Percentiles rank a stretch among this genome's conserved stretches.
Conservation (phyloP, 2,888 invertebrate species). For the Macrostomum cliftonense region DNA sequence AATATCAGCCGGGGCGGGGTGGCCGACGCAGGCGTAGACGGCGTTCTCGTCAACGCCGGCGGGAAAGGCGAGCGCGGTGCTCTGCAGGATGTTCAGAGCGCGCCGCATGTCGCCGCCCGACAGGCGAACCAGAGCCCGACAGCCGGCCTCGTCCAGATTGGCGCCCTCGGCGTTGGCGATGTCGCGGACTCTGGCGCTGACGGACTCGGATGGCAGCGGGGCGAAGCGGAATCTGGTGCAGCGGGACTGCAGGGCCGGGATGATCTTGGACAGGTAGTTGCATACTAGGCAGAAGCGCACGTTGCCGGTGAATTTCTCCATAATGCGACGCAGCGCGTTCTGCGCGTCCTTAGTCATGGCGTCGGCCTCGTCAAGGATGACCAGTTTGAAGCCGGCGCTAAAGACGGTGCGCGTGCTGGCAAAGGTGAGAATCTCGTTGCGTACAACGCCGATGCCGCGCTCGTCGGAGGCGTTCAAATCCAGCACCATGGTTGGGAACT, state of each 20-base stretch:
- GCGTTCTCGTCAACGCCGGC: conserved; percentile 67
- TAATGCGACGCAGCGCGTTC: conserved; percentile 83
- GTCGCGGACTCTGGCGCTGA: conserved; percentile 65
- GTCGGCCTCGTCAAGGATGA: conserved; percentile 94
- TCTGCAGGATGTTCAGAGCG: conserved; percentile 78
- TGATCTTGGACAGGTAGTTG: conserved; percentile 92
- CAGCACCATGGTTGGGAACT: conserved; percentile 75
- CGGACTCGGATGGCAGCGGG: conserved; percentile 63
- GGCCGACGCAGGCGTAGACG: conserved; percentile 87
- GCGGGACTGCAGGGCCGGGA: conserved; percentile 89
- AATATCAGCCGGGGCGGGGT: conserved; percentile 73
- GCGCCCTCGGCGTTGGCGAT: conserved; percentile 66
- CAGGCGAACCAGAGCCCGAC: conserved; percentile 64
- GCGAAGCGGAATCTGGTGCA: conserved; percentile 91
- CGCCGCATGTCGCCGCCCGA: conserved; percentile 94
- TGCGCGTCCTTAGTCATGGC: conserved; percentile 99
- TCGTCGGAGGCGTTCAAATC: conserved; percentile 94
- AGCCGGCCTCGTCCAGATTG: conserved; percentile 63
- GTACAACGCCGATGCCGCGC: conserved; percentile 78
- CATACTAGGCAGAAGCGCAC: conserved; percentile 95
- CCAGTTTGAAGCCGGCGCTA: conserved; percentile 67
- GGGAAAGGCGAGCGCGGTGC: conserved; percentile 63
- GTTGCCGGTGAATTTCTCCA: conserved; percentile 96
- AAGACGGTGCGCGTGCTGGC: conserved; percentile 88
- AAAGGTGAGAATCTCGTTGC: conserved; percentile 80